A percentile compares a stretch with the other conserved stretches of the same genome.
phyloP scores from a whole-genome alignment of 2,888 invertebrate species.

The Mesorhabditis sp. region DNA sequence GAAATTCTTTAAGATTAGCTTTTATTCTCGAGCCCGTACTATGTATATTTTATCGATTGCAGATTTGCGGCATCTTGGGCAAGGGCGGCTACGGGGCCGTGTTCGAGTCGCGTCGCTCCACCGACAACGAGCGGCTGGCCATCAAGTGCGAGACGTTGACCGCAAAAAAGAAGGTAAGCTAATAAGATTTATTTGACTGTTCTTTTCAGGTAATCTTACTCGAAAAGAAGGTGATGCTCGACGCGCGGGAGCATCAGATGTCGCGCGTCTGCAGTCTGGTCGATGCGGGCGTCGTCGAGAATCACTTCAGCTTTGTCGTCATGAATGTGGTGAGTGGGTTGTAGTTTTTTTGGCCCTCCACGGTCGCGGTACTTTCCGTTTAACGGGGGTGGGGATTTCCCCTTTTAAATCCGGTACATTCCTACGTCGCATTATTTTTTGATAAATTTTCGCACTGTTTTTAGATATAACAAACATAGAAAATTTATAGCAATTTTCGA shows the following conservation, averaged over 20 bases:
- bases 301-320: conserved; percentile 41
- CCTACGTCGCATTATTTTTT: too few species aligned
- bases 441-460: too few species aligned
- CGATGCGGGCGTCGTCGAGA: conserved; percentile 39
- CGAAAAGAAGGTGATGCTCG: conserved; percentile 45
- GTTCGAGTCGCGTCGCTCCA: conserved; percentile 29
- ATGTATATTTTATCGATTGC: not conserved
- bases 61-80: conserved; percentile 30
- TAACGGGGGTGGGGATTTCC: too few species aligned
- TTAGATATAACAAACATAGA: too few species aligned
- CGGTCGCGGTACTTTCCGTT: too few species aligned
- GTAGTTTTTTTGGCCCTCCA: too few species aligned
- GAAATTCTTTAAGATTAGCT: too few species aligned
- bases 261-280: conserved; percentile 40
- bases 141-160: conserved; percentile 42
- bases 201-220: conserved; percentile 32
- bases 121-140: conserved; percentile 32
- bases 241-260: conserved; percentile 30
- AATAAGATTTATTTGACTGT: not conserved
- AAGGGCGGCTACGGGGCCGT: conserved; percentile 50
- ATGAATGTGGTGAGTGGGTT: conserved; percentile 37
- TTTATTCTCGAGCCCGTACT: too few species aligned
- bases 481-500: not conserved
- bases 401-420: too few species aligned
- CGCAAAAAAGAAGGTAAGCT: conserved; percentile 27